A percentile compares a stretch with the other conserved stretches of the same genome.
Conservation (phyloP, 2,888 invertebrate genomes). For the Pollenia angustigena region DNA sequence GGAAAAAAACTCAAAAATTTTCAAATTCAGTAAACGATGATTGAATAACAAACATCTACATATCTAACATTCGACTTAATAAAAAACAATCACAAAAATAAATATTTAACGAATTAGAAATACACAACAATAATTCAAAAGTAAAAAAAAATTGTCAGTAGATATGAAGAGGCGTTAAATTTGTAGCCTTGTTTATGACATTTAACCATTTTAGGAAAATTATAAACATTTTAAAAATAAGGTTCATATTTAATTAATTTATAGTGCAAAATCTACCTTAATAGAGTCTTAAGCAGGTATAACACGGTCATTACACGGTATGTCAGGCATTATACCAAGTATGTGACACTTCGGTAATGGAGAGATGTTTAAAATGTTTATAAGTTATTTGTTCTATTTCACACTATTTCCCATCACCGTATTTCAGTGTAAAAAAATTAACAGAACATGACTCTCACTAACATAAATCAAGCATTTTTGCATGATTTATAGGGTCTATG, state of each 20-base stretch:
- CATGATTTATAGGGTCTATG: too few species aligned
- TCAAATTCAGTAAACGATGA: neutral
- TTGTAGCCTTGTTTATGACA: constrained; percentile 56
- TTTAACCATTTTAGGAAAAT: constrained; percentile 66
- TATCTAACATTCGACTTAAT: constrained; percentile 9
- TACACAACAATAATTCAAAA: constrained; percentile 23
- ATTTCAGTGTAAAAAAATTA: too few species aligned
- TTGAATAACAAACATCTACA: constrained; percentile 1
- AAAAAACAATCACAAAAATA: constrained; percentile 3
- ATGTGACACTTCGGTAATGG: too few species aligned
- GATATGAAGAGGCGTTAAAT: constrained; percentile 67
- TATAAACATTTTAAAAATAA: constrained; percentile 14
- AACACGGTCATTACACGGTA: too few species aligned
- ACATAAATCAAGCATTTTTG: too few species aligned
- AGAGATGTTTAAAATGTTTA: too few species aligned
- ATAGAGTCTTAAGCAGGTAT: too few species aligned
- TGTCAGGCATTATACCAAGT: too few species aligned
- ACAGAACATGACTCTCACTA: too few species aligned
- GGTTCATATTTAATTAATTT: neutral
- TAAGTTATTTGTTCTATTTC: too few species aligned
- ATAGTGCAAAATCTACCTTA: neutral
- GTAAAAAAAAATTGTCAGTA: constrained; percentile 15
- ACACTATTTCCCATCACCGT: too few species aligned
- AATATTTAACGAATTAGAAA: constrained; percentile 16
- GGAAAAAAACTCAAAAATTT: constrained; percentile 24